Percentiles rank a stretch among this genome's conserved stretches.
phyloP scores from a whole-genome alignment of 2,113 vertebrate species.

The Steatornis caripensis region DNA sequence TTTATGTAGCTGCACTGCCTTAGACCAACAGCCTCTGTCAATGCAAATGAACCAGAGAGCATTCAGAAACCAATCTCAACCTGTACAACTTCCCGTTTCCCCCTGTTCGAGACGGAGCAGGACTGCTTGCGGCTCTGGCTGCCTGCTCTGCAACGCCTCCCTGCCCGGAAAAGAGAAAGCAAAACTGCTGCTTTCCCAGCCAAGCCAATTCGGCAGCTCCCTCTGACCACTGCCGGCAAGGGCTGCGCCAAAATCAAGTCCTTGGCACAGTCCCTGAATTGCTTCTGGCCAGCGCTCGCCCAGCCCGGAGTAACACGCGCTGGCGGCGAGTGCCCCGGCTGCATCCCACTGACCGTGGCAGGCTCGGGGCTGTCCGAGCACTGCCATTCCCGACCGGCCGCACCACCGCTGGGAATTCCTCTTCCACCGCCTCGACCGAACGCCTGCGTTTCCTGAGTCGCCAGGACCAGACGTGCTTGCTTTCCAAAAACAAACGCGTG shows the following conservation, averaged over 20 bases:
- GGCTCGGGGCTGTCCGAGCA: fast-evolving
- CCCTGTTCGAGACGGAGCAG: fast-evolving
- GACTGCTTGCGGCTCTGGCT: fast-evolving
- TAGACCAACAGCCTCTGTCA: not conserved
- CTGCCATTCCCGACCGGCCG: fast-evolving
- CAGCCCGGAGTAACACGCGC: fast-evolving
- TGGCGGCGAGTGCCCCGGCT: not conserved
- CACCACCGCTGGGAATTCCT: not conserved
- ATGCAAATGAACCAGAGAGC: not conserved
- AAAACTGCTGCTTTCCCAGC: not conserved
- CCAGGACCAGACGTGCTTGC: fast-evolving
- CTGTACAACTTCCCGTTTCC: not conserved
- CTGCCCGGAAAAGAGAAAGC: not conserved
- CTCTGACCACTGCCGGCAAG: fast-evolving
- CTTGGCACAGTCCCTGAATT: fast-evolving
- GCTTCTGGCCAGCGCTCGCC: fast-evolving
- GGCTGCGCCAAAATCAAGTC: not conserved
- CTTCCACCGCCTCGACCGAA: fast-evolving
- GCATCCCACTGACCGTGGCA: fast-evolving
- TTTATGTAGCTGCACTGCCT: not conserved
- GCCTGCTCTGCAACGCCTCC: not conserved
- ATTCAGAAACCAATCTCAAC: not conserved
- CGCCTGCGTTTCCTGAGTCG: fast-evolving
- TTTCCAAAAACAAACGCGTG: too few species aligned
- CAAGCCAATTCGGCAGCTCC: not conserved